phyloP scores from a whole-genome alignment of 2,888 invertebrate genomes.

The Polia nebulosa region DNA sequence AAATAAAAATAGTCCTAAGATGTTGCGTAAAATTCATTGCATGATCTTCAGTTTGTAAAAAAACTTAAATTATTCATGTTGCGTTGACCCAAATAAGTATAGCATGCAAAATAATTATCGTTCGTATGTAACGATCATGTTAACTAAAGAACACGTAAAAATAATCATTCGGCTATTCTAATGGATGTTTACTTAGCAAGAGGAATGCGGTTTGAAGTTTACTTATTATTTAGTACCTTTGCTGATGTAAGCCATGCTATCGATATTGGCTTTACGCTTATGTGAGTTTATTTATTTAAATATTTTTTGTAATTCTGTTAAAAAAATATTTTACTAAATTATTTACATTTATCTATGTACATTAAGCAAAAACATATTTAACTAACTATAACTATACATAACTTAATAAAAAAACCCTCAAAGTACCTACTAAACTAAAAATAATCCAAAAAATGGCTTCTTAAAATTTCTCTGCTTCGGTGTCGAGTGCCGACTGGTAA shows the following conservation, averaged over 20 bases:
- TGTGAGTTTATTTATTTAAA: too few relatives aligned
- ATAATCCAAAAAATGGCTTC: too few relatives aligned
- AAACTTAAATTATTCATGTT: constrained; percentile 17
- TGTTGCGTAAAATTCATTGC: constrained; percentile 10
- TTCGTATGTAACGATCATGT: constrained; percentile 27
- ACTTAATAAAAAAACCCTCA: too few relatives aligned
- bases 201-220: constrained; percentile 41
- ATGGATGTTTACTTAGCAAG: constrained; percentile 42
- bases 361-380: too few relatives aligned
- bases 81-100: constrained; percentile 23
- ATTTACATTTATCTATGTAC: too few relatives aligned
- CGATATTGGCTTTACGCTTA: background rate
- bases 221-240: constrained; percentile 47
- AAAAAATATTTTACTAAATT: too few relatives aligned
- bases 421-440: too few relatives aligned
- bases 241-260: constrained; percentile 19
- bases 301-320: too few relatives aligned
- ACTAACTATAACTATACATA: too few relatives aligned
- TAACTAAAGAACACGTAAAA: constrained; percentile 21
- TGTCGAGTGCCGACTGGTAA: too few relatives aligned
- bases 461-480: too few relatives aligned
- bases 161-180: constrained; percentile 28
- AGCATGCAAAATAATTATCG: constrained; percentile 30
- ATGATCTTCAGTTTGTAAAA: constrained; percentile 3
- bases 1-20: background rate